Base-by-base conservation (phyloP, 37 sponge, comb jelly and placozoan genomes). In the Agelas oroides region DNA sequence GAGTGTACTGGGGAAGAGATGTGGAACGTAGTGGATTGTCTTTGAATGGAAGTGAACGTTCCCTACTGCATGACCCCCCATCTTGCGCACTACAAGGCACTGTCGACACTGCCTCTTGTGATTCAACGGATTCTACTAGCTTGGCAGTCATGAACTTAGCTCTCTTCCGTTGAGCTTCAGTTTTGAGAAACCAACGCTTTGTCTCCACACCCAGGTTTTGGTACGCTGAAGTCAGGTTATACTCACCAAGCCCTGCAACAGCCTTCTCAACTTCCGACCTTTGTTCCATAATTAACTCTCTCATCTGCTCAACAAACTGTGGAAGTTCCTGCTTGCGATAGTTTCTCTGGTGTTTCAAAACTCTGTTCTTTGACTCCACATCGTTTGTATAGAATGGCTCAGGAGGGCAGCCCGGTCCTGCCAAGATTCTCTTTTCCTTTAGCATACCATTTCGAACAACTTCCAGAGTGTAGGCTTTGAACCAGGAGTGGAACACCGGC, bases 301-400 rank as follows among this genome's bases (percentile, higher is more conserved):
- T 70, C 84, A 84, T 84, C 2, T 52, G 61, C 28, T 75, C 54
- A 17, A 84, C 75, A 75, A 84, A 84, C 19, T 84, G 33, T 41
- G 84, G 84, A 8, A 84, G 75, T 30, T 59, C 56, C n/a, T 41
- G 27, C 11, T 33, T 14, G 53, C 36, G 61, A 5, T 61, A 40
- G 16, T 84, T 25, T 16, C 30, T 17, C 15, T 84, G 75, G 18
- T 84, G 38, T 21, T 84, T 84, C 24, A 69, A 2, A 54, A 82
- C 32, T 23, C 59, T 75, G 46, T 84, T 84, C 20, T 75, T 62
- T 75, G 75, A 73, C 46, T 84, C 84, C 6, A 84, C 72, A 41
- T 35, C 84, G 74, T 84, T 84, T 1, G 84, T 84, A 66, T 84
- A 84, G 35, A 35, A 84, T 19, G 75, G 75, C 36, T 65, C 6